These are phyloP conservation scores for Nannoperca australis DNA, from an alignment of 2,797 vertebrate species.

Conservation along the genomic window DNA sequence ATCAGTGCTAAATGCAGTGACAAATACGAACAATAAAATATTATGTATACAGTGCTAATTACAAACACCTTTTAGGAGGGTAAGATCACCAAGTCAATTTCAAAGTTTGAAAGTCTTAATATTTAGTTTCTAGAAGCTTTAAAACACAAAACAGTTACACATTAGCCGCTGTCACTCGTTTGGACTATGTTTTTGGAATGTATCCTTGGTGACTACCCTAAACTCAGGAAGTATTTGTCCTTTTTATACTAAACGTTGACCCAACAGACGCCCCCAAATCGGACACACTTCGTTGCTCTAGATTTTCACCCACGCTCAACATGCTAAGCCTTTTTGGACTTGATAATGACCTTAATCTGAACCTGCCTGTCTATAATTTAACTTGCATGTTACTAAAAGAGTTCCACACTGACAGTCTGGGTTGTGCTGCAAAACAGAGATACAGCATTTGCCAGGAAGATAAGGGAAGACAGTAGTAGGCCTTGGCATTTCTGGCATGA, in stretches of 20 bases:
- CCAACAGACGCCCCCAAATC: not conserved
- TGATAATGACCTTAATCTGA: constrained; percentile 53
- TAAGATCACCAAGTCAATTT: not conserved
- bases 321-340: constrained; percentile 27
- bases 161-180: not conserved
- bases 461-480: constrained; percentile 33
- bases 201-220: not conserved
- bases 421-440: constrained; percentile 26
- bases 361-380: constrained; percentile 42
- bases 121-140: not conserved
- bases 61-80: not conserved
- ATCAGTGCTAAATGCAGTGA: not conserved
- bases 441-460: constrained; percentile 30
- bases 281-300: constrained; percentile 14
- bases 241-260: not conserved
- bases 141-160: not conserved
- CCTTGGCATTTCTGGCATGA: constrained; percentile 47
- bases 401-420: constrained; percentile 25
- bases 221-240: constrained; percentile 1
- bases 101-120: not conserved
- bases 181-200: not conserved
- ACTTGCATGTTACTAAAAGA: constrained; percentile 24
- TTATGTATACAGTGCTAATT: not conserved
- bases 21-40: not conserved
- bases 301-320: constrained; percentile 8